Percentiles rank a stretch among this genome's conserved stretches.
These are phyloP conservation scores for Ibycter americanus DNA, from an alignment of 2,797 vertebrate species.

Conservation along the genomic window DNA sequence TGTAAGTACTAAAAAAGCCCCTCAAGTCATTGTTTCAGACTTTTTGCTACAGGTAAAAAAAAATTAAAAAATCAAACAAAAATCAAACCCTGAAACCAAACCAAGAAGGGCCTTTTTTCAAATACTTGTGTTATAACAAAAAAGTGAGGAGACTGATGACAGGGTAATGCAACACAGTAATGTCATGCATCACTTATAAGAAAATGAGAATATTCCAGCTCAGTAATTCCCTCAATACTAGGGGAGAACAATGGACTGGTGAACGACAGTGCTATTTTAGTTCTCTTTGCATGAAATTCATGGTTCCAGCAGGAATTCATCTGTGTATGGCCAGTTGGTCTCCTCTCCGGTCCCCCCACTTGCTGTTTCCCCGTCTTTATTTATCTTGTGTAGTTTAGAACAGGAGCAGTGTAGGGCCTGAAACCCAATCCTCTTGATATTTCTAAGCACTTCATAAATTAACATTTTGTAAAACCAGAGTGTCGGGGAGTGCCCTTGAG, in stretches of 20 bases:
- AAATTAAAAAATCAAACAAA: not conserved
- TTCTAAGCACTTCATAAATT: not conserved
- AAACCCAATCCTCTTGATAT: not conserved
- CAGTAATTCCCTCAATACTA: not conserved
- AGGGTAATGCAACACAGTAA: not conserved
- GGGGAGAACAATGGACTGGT: not conserved
- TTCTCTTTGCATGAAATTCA: not conserved
- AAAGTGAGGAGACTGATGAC: not conserved
- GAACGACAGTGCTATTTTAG: not conserved
- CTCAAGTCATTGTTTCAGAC: not conserved
- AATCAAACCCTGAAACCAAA: not conserved
- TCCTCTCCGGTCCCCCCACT: not conserved
- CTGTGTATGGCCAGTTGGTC: not conserved
- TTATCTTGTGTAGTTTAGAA: not conserved
- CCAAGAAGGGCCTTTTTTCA: not conserved
- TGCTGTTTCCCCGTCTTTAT: not conserved
- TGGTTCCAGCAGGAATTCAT: not conserved
- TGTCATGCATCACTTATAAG: not conserved
- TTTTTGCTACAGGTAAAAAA: not conserved
- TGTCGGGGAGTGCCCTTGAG: not conserved
- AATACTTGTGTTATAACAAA: not conserved
- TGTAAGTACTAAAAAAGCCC: accelerated
- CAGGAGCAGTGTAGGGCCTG: not conserved
- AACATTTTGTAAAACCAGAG: not conserved
- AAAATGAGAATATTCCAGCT: not conserved